Evolutionary conservation across 2,113 vertebrate genomes (phyloP), one percentile per base, ranked within the genome.

Genomic region (Rallus limicola): DNA sequence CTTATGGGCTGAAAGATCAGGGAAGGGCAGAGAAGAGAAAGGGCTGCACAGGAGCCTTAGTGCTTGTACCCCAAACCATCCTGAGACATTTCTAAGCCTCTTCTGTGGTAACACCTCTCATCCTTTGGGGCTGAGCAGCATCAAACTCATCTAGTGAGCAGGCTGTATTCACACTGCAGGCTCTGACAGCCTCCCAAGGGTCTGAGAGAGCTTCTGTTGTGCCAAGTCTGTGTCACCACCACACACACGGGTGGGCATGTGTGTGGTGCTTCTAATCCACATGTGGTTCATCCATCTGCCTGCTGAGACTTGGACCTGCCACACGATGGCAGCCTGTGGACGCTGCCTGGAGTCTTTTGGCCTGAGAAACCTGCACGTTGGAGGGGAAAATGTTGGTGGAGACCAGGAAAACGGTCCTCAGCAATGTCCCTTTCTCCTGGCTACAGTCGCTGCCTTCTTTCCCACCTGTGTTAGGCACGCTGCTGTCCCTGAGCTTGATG

Each of bases 291-390:
- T 42, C 24, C 24, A 0, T 25, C 13, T 96, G 68, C 34, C 46
- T 42, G 94, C 53, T 31, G 5, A 78, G 76, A 7, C 80, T 46
- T 3, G 58, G 67, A 67, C 18, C 58, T 53, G 60, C 98, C 98
- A 98, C 97, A 91, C 82, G 98, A 64, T 97, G 98, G 98, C 98
- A 98, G 97, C 90, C 65, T 50, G 13, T 46, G 24, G 53, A 82
- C 91, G 31, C 79, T 15, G 4, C 42, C 21, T 2, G 1, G 23
- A 55, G 34, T 16, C 77, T 55, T 4, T 50, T 50, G 0, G 11
- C 40, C 40, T 88, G 62, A 38, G 24, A 65, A 91, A 50, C 28
- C 36, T 13, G 29, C 33, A 7, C 0, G 3, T 28, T 76, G n/a
- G 25, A 14, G 52, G 10, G 33, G 79, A 38, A 25, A n/a, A 19